Base-by-base conservation (phyloP, 2,888 invertebrate genomes). In the Lamellibrachia satsuma region DNA sequence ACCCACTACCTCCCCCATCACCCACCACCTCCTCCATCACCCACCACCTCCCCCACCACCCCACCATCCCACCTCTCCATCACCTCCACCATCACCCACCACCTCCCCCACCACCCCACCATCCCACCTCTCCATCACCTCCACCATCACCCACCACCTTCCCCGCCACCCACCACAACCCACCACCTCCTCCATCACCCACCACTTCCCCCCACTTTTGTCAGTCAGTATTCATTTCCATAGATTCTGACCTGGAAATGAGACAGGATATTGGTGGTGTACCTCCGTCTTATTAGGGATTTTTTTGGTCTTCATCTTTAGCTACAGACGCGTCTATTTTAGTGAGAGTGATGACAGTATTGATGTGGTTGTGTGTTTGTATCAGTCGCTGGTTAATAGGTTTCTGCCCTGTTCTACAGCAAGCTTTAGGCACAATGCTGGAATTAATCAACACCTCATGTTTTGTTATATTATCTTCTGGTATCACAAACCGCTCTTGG, bases 361-460 rank as follows among this genome's bases (percentile, higher is more conserved):
- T 6, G 22, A 3, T 22, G 75, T 22, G 4, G 75, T 75, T 15
- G 22, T 22, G 22, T 75, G 75, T 75, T 75, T 75, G n/a, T 75
- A 22, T 75, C 75, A 75, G 22, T 75, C 22, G 22, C 75, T 22
- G 75, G n/a, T 75, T 75, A 15, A 75, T 75, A n/a, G 15, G 6
- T 75, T 75, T 75, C 75, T 75, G 75, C 75, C 15, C 75, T 75
- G 75, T 75, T 75, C 75, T 75, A n/a, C 22, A 75, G 75, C 75
- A 22, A 6, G 22, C 75, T 75, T 75, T 22, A 75, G 6, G 75
- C 75, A 75, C 15, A 75, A 75, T 22, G 2, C 75, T 75, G 75
- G 15, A 75, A 75, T 75, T 75, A 75, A 75, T 75, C 75, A 75
- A 75, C 75, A 22, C n/a, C 75, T 75, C 22, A n/a, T 15, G 22